A percentile compares a stretch with the other conserved stretches of the same genome.
Conservation (phyloP, 2,113 vertebrate genomes). For the Azemiops feae region DNA sequence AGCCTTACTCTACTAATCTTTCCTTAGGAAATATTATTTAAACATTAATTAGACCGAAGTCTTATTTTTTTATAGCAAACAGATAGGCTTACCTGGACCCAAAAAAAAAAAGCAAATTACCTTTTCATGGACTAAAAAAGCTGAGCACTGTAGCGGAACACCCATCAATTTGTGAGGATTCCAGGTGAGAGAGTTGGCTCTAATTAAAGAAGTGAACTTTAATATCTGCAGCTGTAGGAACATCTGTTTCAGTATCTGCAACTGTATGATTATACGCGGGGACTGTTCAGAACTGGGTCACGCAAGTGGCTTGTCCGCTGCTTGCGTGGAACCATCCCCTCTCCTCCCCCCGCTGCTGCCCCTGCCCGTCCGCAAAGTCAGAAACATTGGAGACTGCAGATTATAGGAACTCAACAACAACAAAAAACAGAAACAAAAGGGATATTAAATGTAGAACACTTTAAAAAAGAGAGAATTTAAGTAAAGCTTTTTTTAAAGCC, state of each 20-base stretch:
- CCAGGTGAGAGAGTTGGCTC: constrained; percentile 74
- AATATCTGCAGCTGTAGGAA: neutral
- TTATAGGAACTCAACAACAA: neutral
- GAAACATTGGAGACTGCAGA: too few relatives aligned
- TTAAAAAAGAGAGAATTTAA: neutral
- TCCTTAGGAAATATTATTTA: neutral
- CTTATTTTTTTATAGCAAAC: neutral
- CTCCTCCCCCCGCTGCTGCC: too few relatives aligned
- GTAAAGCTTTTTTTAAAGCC: neutral
- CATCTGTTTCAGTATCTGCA: neutral
- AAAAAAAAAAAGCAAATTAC: constrained; percentile 38
- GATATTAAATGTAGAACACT: neutral
- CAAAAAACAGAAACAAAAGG: neutral
- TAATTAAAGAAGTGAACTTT: constrained; percentile 21
- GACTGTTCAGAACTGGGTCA: too few relatives aligned
- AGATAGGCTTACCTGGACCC: neutral
- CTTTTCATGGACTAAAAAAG: constrained; percentile 66
- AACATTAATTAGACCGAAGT: neutral
- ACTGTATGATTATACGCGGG: neutral
- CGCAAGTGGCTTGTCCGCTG: too few relatives aligned
- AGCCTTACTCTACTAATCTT: neutral
- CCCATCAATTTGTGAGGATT: constrained; percentile 78
- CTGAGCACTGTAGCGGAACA: constrained; percentile 71
- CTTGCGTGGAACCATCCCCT: too few relatives aligned
- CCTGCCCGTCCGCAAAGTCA: too few relatives aligned